Conservation (phyloP, 2,888 invertebrate genomes). For the Acleris cristana region DNA sequence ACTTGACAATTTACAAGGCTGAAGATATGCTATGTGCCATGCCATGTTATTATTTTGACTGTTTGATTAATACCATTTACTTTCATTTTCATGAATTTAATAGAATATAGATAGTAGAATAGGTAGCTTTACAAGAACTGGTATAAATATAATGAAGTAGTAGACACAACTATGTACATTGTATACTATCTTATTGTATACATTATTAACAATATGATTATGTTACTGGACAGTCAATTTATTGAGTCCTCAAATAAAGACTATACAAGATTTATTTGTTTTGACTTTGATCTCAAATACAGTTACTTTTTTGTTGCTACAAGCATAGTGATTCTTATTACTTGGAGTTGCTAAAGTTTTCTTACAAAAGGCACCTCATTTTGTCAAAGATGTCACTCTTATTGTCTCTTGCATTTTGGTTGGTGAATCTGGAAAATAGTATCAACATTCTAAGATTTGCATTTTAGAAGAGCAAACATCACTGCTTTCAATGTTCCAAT, state of each 20-base stretch:
- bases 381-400: slow-evolving; percentile 87
- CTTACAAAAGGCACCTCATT: slow-evolving; percentile 90
- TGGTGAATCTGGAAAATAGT: slow-evolving; percentile 61
- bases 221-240: slow-evolving; percentile 1
- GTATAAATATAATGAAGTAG: too few species aligned
- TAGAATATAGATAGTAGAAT: too few species aligned
- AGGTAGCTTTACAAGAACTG: too few species aligned
- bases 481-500: background rate
- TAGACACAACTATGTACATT: too few species aligned
- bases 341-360: slow-evolving; percentile 91
- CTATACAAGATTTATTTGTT: slow-evolving; percentile 4
- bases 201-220: slow-evolving; percentile 1
- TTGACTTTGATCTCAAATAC: slow-evolving; percentile 42
- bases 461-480: background rate
- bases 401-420: slow-evolving; percentile 83
- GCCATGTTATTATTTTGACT: too few species aligned
- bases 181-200: background rate
- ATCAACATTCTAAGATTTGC: slow-evolving; percentile 2
- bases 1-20: slow-evolving; percentile 9
- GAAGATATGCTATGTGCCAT: background rate
- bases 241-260: slow-evolving; percentile 13
- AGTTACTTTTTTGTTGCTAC: slow-evolving; percentile 11
- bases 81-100: too few species aligned
- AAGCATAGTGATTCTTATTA: slow-evolving; percentile 89
- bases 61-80: too few species aligned